Evolutionary conservation across 2,797 vertebrate genomes (phyloP), one percentile per base, ranked within the genome.

Genomic region (Eulemur rubriventer): DNA sequence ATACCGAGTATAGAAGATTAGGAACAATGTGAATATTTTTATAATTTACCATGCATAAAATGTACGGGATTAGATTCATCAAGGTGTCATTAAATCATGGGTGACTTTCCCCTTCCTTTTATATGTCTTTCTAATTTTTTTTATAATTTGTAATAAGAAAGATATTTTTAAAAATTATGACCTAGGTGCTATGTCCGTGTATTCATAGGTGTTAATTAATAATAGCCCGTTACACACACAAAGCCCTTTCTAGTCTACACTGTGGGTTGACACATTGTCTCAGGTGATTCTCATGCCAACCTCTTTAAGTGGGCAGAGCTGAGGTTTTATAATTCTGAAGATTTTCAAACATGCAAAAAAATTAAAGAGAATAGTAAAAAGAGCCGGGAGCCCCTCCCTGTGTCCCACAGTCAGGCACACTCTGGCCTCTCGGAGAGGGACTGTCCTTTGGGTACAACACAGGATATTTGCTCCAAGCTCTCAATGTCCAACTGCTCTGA

Each of bases 91-190:
- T 22, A 93, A 55, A 81, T 52, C 48, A 63, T 33, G 11, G 5
- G 13, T 41, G 38, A 79, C 35, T 93, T 67, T 46, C 17, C 16
- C 9, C 28, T 55, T 85, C n/a, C 26, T 81, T 85, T 52, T 43
- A 89, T 38, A 30, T 84, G 48, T 61, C 30, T 55, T 94, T 95
- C 46, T 43, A 59, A 63, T 50, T 84, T 96, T 83, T 72, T 41
- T n/a, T 35, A 48, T 70, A 50, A 52, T 38, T 76, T 65, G 24
- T 50, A 70, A 28, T 57, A 70, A 70, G 35, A 63, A 79, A 88
- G 76, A n/a, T 78, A 38, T 38, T 17, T 86, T 89, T 82, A 1
- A 18, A 46, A 93, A 65, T 70, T 70, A 94, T 92, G 52, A 83
- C n/a, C 38, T 69, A 48, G 5, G 48, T 28, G 48, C 33, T 57